Evolutionary conservation across 2,888 invertebrate species (phyloP), one percentile per base, ranked within the genome.

Genomic region (Drosophila pegasa): DNA sequence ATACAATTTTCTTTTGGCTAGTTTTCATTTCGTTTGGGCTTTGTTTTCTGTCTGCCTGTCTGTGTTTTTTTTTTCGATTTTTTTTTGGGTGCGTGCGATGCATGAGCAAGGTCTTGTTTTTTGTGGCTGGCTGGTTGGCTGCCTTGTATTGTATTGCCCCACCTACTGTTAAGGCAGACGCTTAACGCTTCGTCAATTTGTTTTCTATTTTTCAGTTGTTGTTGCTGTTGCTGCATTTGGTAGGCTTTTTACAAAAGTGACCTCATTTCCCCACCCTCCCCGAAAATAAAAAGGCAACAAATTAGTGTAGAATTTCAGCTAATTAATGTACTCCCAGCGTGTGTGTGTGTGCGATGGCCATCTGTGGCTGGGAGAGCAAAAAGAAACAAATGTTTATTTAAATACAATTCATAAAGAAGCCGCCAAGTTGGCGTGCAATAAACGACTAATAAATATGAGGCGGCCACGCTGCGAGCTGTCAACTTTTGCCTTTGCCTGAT

Each of bases 161-260:
- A 71, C 80, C 80, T 71, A 60, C 61, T 57, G 47, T n/a, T 33
- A 41, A 71, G 71, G 66, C 71, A 69, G 70, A 62, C 79, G 69
- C 88, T 84, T 88, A 85, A 88, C 83, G 88, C 88, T 82, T 79
- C 86, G 88, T 75, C 82, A 87, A 71, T 83, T 85, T 75, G 74
- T 65, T 80, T 73, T 58, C 43, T 65, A 64, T 48, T 67, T 55
- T 55, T 43, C 9, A n/a, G 25, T 9, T 56, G 37, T 18, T 40
- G 25, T 47, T 63, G 18, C 45, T 66, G 25, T 38, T 63, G 63
- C 37, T 71, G 77, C 73, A 72, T 76, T 64, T 63, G 20, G 56
- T 69, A 40, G 61, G 65, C 85, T 72, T 78, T 70, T 72, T 69
- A 71, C 63, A 75, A 61, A 45, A 52, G 56, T 85, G 82, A 78